Conservation (phyloP, 2,888 invertebrate genomes). For the Acanthococcus lagerstroemiae region DNA sequence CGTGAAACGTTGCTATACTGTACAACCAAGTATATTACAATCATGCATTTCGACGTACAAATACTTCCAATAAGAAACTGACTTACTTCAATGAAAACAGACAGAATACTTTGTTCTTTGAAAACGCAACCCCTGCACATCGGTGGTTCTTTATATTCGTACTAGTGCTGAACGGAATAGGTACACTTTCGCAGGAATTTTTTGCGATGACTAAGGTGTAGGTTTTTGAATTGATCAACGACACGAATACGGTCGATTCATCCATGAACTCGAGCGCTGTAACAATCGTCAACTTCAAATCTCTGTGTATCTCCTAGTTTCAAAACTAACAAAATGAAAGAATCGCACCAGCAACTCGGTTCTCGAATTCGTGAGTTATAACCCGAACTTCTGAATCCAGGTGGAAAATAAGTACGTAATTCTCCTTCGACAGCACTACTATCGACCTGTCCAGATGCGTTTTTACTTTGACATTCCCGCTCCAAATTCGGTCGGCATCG, state of each 20-base stretch:
- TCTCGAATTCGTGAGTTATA: constrained; percentile 9
- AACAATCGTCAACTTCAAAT: too few species aligned
- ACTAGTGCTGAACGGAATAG: background rate
- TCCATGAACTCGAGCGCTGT: constrained; percentile 17
- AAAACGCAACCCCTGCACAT: constrained; percentile 1
- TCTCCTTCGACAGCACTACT: constrained; percentile 16
- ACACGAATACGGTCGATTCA: constrained; percentile 5
- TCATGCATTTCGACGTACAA: too few species aligned
- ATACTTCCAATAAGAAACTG: background rate
- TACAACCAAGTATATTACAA: too few species aligned
- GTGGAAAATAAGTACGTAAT: background rate
- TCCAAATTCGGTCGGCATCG: background rate
- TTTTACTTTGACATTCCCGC: constrained; percentile 6
- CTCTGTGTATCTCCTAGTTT: too few species aligned
- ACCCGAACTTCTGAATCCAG: background rate
- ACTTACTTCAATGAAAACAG: constrained; percentile 8
- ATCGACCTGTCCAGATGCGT: background rate
- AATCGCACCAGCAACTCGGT: constrained; percentile 8
- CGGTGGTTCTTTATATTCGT: background rate
- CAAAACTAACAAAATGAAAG: too few species aligned
- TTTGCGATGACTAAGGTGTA: background rate
- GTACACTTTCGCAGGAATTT: background rate
- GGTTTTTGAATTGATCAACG: background rate
- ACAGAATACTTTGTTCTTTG: constrained; percentile 5
- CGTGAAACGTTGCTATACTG: background rate